Conservation (phyloP, 2,888 invertebrate species). For the Mimachlamys varia region DNA sequence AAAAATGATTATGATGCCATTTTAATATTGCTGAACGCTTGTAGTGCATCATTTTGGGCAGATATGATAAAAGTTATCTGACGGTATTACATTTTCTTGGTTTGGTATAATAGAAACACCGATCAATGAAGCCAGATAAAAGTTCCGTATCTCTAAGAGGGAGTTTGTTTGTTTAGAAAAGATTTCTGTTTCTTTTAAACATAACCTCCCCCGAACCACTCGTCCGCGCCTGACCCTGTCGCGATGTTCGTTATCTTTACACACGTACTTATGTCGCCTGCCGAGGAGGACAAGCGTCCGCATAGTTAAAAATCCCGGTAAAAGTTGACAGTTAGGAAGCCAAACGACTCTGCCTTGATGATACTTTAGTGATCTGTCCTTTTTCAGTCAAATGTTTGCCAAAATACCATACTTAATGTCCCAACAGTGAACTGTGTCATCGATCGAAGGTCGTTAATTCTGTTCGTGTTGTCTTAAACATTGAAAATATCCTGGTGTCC, state of each 20-base stretch:
- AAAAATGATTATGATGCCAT: too few relatives aligned
- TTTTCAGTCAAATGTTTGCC: constrained; percentile 32
- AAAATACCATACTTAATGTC: constrained; percentile 10
- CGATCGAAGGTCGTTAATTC: neutral
- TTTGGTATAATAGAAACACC: neutral
- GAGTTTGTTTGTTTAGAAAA: neutral
- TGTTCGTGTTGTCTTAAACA: constrained; percentile 4
- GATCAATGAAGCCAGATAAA: neutral
- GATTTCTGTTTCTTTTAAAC: neutral
- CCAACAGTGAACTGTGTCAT: neutral
- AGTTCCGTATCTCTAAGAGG: neutral
- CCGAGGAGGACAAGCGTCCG: neutral
- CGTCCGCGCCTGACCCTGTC: neutral
- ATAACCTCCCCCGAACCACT: neutral
- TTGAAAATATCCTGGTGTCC: neutral
- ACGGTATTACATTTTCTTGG: neutral
- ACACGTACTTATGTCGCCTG: neutral
- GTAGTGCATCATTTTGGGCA: neutral
- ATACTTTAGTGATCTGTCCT: neutral
- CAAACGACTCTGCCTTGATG: neutral
- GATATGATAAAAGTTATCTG: neutral
- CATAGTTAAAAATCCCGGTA: neutral
- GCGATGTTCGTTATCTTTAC: neutral
- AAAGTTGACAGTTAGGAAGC: neutral
- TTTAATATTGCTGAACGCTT: neutral